Evolutionary conservation across 1,140 invertebrate species (phyloP), one percentile per base, ranked within the genome.

Genomic region (Dendroctonus ponderosae): DNA sequence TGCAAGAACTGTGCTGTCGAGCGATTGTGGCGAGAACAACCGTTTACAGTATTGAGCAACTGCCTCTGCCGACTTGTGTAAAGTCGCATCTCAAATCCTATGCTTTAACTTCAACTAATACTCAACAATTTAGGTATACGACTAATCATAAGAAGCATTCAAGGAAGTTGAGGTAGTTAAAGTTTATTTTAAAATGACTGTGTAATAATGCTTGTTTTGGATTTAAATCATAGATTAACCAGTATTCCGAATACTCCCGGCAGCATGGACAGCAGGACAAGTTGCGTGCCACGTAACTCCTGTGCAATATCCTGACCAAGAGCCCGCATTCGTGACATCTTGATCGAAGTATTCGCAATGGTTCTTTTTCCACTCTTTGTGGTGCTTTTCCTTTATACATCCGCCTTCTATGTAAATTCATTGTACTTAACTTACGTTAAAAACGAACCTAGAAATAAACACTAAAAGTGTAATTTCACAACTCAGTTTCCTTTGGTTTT

Each of bases 11-110:
- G 50, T 96, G 95, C 69, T 97, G 95, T 80, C 88, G 94, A 15
- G 91, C 94, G 5, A 97, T 99, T 68, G 96, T 98, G 7, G 89
- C 92, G 0, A 84, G 92, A 41, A 97, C 94, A 5, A 96, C 93
- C 1, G 95, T 97, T 26, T 98, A 98, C 79, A 91, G 93, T 50
- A 94, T 98, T 69, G 95, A 98, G 71, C 91, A 94, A 71, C 82
- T 98, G 56, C 94, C 95, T 5, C 84, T 98, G 70, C 96, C 96
- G 42, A 85, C 87, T 40, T 85, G 91, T n/a, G 87, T 98, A 51
- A 97, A 97, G 81, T 96, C 92, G 26, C 91, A 97, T 79, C 84
- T 98, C 9, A 97, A 97, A 81, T 97, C 95, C 26, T 98, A 97
- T 78, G 94, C 95, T 15, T 86, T 96, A 82, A 94, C 92, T 5